phyloP scores from a whole-genome alignment of 2,797 vertebrate genomes.

The Ceryle rudis region DNA sequence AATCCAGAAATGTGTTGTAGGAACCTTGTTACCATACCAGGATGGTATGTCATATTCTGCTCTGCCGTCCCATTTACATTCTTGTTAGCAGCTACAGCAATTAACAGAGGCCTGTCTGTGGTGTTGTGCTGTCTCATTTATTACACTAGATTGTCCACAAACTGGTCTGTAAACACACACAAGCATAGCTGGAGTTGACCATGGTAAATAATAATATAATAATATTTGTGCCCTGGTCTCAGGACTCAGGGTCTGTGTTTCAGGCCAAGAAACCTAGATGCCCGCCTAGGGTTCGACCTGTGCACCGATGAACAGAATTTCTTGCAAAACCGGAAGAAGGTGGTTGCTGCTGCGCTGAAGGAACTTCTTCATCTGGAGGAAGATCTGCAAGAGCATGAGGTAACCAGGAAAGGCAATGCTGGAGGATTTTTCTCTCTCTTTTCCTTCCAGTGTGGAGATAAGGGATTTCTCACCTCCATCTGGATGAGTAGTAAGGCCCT shows the following conservation, averaged over 20 bases:
- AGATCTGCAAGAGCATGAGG: conserved; percentile 78
- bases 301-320: conserved; percentile 81
- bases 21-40: not conserved
- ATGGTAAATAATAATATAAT: fast-evolving
- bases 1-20: not conserved
- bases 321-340: conserved; percentile 79
- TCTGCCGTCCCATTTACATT: not conserved
- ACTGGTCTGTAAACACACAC: not conserved
- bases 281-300: conserved; percentile 84
- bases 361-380: conserved; percentile 79
- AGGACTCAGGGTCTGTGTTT: conserved; percentile 72
- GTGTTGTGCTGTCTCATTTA: not conserved
- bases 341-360: conserved; percentile 79
- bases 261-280: conserved; percentile 70
- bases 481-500: fast-evolving
- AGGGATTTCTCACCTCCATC: not conserved
- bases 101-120: not conserved
- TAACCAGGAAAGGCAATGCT: conserved; percentile 15
- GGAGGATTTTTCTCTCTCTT: not conserved
- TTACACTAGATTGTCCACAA: not conserved
- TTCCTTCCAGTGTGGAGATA: not conserved
- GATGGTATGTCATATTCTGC: not conserved
- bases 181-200: not conserved
- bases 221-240: conserved; percentile 2
- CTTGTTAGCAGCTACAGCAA: not conserved